phyloP scores from a whole-genome alignment of 1,140 invertebrate genomes.

The Chironomus striatipennis region DNA sequence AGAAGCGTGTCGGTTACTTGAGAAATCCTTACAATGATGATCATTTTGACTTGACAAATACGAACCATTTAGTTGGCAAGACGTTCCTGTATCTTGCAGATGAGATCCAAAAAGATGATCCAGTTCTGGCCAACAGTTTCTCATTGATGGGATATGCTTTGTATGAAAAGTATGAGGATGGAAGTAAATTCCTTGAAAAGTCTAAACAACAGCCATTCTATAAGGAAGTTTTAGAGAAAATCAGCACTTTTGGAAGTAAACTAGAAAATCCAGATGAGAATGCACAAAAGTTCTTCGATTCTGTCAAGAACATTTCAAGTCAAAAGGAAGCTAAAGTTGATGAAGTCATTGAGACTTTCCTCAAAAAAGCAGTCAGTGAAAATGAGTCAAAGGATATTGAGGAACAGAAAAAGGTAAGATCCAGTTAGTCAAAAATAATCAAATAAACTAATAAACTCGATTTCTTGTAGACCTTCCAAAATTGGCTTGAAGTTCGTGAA shows the following conservation, averaged over 20 bases:
- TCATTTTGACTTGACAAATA: conserved; percentile 73
- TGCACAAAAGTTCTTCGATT: neutral
- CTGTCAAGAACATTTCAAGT: conserved; percentile 17
- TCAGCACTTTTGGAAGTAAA: conserved; percentile 26
- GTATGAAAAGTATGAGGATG: conserved; percentile 57
- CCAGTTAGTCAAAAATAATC: conserved; percentile 1
- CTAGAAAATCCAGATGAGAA: conserved; percentile 3
- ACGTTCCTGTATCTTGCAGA: conserved; percentile 50
- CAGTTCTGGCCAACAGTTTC: conserved; percentile 49
- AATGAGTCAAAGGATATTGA: conserved; percentile 43
- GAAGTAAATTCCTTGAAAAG: conserved; percentile 26
- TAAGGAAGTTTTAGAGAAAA: conserved; percentile 40
- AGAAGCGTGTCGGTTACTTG: conserved; percentile 67
- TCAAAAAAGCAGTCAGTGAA: conserved; percentile 41
- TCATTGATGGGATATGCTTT: conserved; percentile 58
- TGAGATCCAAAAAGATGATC: neutral
- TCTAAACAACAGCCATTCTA: conserved; percentile 22
- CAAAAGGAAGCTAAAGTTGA: conserved; percentile 19
- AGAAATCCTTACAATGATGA: conserved; percentile 76
- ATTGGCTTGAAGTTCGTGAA: conserved; percentile 50
- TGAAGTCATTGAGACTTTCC: conserved; percentile 40
- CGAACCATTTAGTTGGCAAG: conserved; percentile 64
- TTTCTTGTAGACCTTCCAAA: conserved; percentile 44
- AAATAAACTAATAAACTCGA: conserved; percentile 22
- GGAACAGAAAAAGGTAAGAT: conserved; percentile 44